Conservation (phyloP, 2,113 vertebrate species). For the Tapirus terrestris region DNA sequence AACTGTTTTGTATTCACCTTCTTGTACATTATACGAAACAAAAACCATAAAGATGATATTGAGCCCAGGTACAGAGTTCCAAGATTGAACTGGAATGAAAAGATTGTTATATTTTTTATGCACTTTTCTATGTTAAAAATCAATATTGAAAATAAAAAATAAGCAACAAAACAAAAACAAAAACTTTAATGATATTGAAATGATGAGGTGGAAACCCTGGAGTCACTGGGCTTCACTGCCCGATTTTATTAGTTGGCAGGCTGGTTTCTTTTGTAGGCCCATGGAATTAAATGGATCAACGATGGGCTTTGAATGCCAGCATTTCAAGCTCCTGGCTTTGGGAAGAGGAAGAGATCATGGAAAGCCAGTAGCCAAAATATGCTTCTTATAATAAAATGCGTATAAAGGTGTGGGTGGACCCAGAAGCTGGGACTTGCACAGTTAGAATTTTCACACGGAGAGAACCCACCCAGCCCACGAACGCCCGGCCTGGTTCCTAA, state of each 20-base stretch:
- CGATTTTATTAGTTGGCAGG: neutral
- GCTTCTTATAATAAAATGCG: neutral
- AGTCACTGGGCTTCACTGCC: neutral
- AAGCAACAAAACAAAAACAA: neutral
- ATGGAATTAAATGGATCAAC: slow-evolving; percentile 11
- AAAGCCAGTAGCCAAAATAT: neutral
- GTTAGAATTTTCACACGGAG: neutral
- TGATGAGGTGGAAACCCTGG: neutral
- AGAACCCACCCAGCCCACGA: neutral
- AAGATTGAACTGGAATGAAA: neutral
- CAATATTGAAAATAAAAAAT: neutral
- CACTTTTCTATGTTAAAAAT: neutral
- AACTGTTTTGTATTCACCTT: neutral
- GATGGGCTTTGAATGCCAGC: neutral
- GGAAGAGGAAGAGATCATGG: neutral
- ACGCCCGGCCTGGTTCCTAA: neutral
- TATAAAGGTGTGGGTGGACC: neutral
- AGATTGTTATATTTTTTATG: neutral
- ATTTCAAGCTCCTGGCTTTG: neutral
- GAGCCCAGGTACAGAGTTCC: neutral
- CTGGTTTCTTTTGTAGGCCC: slow-evolving; percentile 22
- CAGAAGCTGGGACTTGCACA: neutral
- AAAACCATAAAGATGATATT: neutral
- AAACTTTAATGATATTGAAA: neutral
- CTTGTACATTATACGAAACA: neutral